Evolutionary conservation across 2,113 vertebrate genomes (phyloP), one percentile per base, ranked within the genome.

Genomic region (Eudyptes chrysolophus): DNA sequence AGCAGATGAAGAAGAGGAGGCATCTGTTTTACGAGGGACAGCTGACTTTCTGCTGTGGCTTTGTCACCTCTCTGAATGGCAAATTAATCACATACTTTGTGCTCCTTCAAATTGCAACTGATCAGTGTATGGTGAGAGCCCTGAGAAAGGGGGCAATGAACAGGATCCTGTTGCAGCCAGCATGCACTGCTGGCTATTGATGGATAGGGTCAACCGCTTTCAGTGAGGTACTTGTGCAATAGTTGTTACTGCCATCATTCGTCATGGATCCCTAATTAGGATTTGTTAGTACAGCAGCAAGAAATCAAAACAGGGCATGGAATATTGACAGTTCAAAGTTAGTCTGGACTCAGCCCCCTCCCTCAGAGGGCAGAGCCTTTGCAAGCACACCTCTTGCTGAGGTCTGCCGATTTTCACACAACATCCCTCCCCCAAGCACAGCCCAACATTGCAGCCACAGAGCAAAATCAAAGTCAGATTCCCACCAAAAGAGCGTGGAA

Each of bases 131-230:
- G 17, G 38, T 2, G 7, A 58, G 16, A 85, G 42, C 27, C 16
- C 34, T 52, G 22, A 42, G 24, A 40, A n/a, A 66, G 6, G 24
- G 27, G 27, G 21, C 46, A 61, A 36, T 2, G 9, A 87, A 42
- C 8, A 48, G 34, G 34, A 40, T 19, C 36, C 34, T 29, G 16
- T 9, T 42, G 20, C 38, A 36, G 51, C 34, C 76, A 36, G 14
- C 12, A 55, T 4, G 3, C 17, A 2, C 76, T 17, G 8, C 25
- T 46, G 17, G 32, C 62, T 18, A 17, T 21, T 19, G 54, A 79
- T 12, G 36, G 22, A 18, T 3, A 48, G 18, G 25, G 18, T 42
- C 34, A 54, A 30, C 7, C 0, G 0, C 22, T 14, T 54, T 38
- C 51, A 38, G 0, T 19, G 14, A 55, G 51, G 57, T 32, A 32